A percentile compares a stretch with the other conserved stretches of the same genome.
phyloP scores from a whole-genome alignment of 2,113 vertebrate species.

The Cyprinus carpio region DNA sequence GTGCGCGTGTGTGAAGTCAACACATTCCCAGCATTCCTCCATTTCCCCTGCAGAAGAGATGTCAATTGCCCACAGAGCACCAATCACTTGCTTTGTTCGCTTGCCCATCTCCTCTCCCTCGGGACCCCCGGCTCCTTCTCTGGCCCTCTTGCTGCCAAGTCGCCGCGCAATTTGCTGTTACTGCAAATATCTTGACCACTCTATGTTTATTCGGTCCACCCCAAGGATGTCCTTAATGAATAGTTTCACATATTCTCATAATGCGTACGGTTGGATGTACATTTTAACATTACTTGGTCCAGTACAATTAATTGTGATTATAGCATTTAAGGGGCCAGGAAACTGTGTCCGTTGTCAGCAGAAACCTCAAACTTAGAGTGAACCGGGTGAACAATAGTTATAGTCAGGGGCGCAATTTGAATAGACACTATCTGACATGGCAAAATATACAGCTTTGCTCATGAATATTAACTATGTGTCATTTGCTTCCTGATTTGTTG shows the following conservation, averaged over 20 bases:
- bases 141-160: conserved; percentile 53
- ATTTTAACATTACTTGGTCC: background rate
- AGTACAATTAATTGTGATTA: conserved; percentile 33
- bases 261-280: conserved; percentile 29
- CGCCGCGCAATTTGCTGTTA: conserved; percentile 57
- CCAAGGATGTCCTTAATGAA: conserved; percentile 25
- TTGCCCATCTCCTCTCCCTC: conserved; percentile 45
- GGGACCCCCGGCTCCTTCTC: conserved; percentile 38
- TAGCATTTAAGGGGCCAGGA: conserved; percentile 24
- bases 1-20: conserved; percentile 79
- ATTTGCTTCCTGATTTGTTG: no score
- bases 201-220: conserved; percentile 29
- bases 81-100: conserved; percentile 7
- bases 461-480: background rate
- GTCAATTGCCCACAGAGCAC: conserved; percentile 64
- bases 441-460: background rate
- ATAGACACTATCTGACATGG: background rate
- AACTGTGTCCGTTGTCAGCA: background rate
- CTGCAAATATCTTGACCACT: conserved; percentile 51
- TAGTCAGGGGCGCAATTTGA: no score
- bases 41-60: conserved; percentile 80
- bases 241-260: conserved; percentile 37
- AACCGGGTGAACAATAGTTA: background rate
- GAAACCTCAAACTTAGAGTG: conserved; percentile 26
- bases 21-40: conserved; percentile 85